Base-by-base conservation (phyloP, 2,113 vertebrate genomes). In the Callipepla californica region DNA sequence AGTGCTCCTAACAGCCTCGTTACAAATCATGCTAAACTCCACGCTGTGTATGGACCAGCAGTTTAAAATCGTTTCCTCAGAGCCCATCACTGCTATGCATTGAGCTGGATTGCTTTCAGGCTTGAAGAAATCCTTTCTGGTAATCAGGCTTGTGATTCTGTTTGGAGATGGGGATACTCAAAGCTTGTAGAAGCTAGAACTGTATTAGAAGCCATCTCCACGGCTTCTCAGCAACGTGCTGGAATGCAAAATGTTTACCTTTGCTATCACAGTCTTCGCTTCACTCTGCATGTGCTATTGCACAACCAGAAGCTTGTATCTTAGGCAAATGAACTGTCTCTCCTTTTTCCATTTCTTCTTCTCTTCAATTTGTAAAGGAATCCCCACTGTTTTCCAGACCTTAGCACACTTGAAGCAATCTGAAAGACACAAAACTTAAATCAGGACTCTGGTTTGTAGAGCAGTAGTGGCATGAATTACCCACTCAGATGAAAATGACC, bases 401-500 rank as follows among this genome's bases (percentile, higher is more conserved):
- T 87, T 26, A 32, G 42, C 78, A 62, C 26, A 7, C 63, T 32
- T 11, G 36, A 40, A 65, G 70, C 36, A 86, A 45, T 5, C 17
- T 40, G 72, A 69, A 5, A 73, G 57, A 69, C 13, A 51, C 0
- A 3, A 55, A 75, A 69, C 57, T 85, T 62, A 69, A 90, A 61
- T 2, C 45, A 53, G 45, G n/a, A 8, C 70, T 66, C 74, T 3
- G 30, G 75, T 85, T 30, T 66, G 70, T 44, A 58, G 78, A 78
- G 68, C 76, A 68, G 82, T 8, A 67, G 38, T 65, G 69, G 73
- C 85, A 93, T 78, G 69, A 93, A 93, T 91, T 80, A 73, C 23
- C 59, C 69, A 76, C 79, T 82, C 80, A 67, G 68, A 63, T 80
- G 51, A 92, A 93, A 96, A 92, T 83, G 68, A 90, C 44, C 53